Evolutionary conservation across 2,113 vertebrate genomes (phyloP), one percentile per base, ranked within the genome.

Genomic region (Catharus fuscescens): DNA sequence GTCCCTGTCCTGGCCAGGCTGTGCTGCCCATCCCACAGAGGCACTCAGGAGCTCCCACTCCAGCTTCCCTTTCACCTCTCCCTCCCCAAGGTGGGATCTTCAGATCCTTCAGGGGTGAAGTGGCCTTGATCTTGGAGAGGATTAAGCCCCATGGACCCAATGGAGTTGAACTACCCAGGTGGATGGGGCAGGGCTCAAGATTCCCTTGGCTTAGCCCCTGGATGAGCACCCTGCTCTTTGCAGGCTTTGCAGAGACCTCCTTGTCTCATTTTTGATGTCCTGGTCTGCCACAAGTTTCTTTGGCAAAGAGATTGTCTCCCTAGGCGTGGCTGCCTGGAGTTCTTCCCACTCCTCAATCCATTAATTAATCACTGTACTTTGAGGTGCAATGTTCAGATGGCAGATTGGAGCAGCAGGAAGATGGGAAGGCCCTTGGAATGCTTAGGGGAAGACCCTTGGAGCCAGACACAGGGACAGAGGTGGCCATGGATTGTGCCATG

Each of bases 401-500:
- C 32, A 59, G 52, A 45, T 67, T 13, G 66, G 79, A 62, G 61
- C 31, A 45, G 56, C 60, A 36, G 32, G 21, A 73, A 21, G 19
- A 4, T 50, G 48, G 26, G 48, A 45, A 31, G 64, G 31, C 15
- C 6, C 31, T 38, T 42, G 40, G 47, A 21, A 32, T 65, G 15
- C n/a, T 47, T 42, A 15, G 16, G 47, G 64, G 23, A 66, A 31
- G 31, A 50, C 8, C 23, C 38, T 34, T 15, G 29, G 8, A 59
- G 24, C 14, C 70, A 74, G 16, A 23, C 6, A 11, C 23, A 6
- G 26, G 50, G 47, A n/a, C 24, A 34, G 60, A 32, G 26, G 10
- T 48, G 40, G 34, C 1, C 0, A 1, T 59, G 31, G 16, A 4
- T 32, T 53, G 10, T 44, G 17, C 42, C 7, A 1, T 2, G 2